phyloP scores from a whole-genome alignment of 2,113 vertebrate species.

The Patagioenas fasciata region DNA sequence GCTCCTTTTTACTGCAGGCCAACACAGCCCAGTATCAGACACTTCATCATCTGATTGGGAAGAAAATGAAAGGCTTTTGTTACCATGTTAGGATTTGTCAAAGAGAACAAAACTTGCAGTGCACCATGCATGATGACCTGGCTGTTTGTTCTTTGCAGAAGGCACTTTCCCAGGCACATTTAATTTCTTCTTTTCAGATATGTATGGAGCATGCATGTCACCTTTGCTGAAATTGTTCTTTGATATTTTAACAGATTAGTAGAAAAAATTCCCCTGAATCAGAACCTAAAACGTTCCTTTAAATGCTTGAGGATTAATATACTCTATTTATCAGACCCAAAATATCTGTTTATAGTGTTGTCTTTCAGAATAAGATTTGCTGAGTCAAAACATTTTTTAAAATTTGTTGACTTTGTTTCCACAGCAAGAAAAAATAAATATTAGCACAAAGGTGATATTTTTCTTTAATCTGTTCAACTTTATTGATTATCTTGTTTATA shows the following conservation, averaged over 20 bases:
- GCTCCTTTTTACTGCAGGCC: not conserved
- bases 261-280: not conserved
- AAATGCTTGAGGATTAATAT: not conserved
- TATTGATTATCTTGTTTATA: not conserved
- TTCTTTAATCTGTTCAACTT: not conserved
- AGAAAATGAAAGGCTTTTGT: slow-evolving; percentile 26
- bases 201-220: not conserved
- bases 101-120: not conserved
- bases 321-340: not conserved
- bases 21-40: not conserved
- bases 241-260: not conserved
- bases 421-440: not conserved
- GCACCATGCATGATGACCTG: not conserved
- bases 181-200: slow-evolving; percentile 19
- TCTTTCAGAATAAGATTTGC: not conserved
- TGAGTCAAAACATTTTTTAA: not conserved
- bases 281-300: not conserved
- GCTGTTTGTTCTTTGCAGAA: not conserved
- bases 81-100: not conserved
- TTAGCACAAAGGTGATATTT: not conserved
- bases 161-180: not conserved
- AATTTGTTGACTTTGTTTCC: not conserved
- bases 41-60: not conserved
- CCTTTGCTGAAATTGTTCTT: not conserved
- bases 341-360: not conserved